phyloP scores from a whole-genome alignment of 2,797 vertebrate genomes.

The Typhlichthys eigenmanni region DNA sequence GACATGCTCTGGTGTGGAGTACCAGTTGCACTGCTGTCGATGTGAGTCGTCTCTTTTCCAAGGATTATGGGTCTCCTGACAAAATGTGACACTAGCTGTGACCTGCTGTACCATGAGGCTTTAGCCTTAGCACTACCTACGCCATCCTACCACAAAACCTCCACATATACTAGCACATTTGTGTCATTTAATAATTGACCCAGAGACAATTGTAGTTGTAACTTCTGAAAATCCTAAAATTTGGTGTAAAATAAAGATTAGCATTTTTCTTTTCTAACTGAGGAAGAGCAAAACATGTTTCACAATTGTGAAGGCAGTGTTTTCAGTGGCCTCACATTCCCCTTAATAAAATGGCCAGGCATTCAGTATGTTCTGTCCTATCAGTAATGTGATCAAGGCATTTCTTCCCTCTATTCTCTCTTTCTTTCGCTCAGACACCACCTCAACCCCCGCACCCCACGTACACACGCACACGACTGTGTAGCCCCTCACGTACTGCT shows the following conservation, averaged over 20 bases:
- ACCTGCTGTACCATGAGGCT: background rate
- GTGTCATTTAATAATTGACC: too few relatives aligned
- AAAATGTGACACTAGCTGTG: background rate
- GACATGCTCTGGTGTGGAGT: too few relatives aligned
- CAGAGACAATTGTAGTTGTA: background rate
- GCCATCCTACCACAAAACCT: too few relatives aligned
- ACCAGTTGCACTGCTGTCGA: too few relatives aligned
- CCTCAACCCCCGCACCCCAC: background rate
- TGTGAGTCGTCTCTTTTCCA: too few relatives aligned
- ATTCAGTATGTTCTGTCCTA: background rate
- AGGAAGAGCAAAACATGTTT: too few relatives aligned
- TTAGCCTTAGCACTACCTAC: too few relatives aligned
- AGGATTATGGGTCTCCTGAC: too few relatives aligned
- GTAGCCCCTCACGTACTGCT: background rate
- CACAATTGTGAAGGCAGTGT: background rate
- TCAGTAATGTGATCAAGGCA: background rate
- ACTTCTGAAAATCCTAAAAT: background rate
- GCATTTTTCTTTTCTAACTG: too few relatives aligned
- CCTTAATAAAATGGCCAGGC: background rate
- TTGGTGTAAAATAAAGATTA: too few relatives aligned
- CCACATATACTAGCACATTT: too few relatives aligned
- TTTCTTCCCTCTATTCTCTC: background rate
- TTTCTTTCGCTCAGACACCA: background rate
- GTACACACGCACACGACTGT: too few relatives aligned
- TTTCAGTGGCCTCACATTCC: background rate